Base-by-base conservation (phyloP, 1,140 invertebrate species). In the Mamestra configurata region DNA sequence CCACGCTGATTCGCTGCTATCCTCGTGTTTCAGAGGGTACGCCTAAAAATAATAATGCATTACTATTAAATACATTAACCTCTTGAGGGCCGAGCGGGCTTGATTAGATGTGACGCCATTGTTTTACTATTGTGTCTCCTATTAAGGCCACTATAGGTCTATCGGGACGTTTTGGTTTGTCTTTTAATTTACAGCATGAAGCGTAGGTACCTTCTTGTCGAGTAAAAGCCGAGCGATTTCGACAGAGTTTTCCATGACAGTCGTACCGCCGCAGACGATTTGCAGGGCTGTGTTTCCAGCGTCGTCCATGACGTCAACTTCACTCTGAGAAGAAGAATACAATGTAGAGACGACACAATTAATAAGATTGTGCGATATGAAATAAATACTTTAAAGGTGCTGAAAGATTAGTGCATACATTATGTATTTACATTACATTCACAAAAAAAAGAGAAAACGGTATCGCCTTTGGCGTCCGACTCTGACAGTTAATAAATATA, bases 241-340 rank as follows among this genome's bases (percentile, higher is more conserved):
- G 4, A 91, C 35, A 0, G 92, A 85, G 55, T 91, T 85, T 18
- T 86, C 66, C 31, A 79, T 84, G 4, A 89, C 46, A 5, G 66
- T 49, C 0, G 80, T 57, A 5, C 86, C 82, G 18, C 86, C 88
- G 70, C 91, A 93, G 1, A 89, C 88, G 4, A 90, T 89, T 71
- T 93, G 93, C 13, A 93, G 75, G 0, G 93, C 89, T 1, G 91
- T 93, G 77, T 91, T 88, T n/a, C 91, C 90, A 5, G 82, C 75
- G 0, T 82, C 89, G 31, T 94, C 91, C 8, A 86, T 70, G 0
- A 81, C 86, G 68, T 93, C 91, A 10, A 93, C 79, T 15, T 93
- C 90, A 49, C 55, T 79, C 92, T 93, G 84, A 82, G 8, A 51
- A 8, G 61, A 68, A 61, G 80, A 35, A 18, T 15, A n/a, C 18